phyloP scores from a whole-genome alignment of 2,888 invertebrate genomes.

The Metalampra italica region DNA sequence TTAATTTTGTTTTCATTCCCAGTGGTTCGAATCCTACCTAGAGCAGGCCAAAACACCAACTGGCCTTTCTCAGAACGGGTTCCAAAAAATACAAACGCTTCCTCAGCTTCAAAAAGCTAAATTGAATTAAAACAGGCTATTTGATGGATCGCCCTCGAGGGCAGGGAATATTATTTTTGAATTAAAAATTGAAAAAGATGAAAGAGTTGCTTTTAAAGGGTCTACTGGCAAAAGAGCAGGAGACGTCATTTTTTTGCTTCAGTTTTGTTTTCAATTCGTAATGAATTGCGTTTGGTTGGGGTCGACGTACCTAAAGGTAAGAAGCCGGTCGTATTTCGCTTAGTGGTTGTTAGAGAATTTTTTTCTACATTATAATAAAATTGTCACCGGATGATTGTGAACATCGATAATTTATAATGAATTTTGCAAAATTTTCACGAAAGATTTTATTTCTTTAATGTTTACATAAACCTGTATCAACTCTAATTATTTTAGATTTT shows the following conservation, averaged over 20 bases:
- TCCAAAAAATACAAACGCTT: slow-evolving; percentile 3
- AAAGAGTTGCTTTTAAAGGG: slow-evolving; percentile 9
- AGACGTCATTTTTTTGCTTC: background rate
- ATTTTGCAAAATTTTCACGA: no score
- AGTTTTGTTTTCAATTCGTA: slow-evolving; percentile 3
- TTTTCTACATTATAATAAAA: no score
- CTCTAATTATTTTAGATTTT: no score
- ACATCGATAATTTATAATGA: no score
- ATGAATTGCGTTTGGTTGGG: background rate
- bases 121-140: slow-evolving; percentile 13
- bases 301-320: background rate
- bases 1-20: background rate
- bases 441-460: no score
- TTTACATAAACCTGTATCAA: no score
- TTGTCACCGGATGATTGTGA: no score
- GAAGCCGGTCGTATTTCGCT: background rate
- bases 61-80: background rate
- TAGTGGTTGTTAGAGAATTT: no score
- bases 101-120: slow-evolving; percentile 13
- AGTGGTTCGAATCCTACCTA: background rate
- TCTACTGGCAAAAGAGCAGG: slow-evolving; percentile 5
- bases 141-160: slow-evolving; percentile 7
- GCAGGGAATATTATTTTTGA: slow-evolving; percentile 15
- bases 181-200: slow-evolving; percentile 14
- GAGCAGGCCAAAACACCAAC: background rate